These are phyloP conservation scores for Ectemnius cavifrons DNA, from an alignment of 2,888 invertebrate species.

Conservation along the genomic window DNA sequence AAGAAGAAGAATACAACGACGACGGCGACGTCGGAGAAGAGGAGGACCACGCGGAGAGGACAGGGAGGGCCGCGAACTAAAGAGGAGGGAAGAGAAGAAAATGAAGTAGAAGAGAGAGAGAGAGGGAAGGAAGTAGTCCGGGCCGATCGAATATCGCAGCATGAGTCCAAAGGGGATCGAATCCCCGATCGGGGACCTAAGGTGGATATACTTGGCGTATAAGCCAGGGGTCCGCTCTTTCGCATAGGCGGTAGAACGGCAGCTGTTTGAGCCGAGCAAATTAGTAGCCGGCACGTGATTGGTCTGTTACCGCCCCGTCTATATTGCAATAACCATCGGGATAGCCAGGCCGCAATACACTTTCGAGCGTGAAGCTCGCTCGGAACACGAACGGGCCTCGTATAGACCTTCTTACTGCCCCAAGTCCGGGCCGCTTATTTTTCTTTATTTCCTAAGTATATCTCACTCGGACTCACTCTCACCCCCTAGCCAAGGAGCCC, in stretches of 20 bases:
- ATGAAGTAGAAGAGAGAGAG: slow-evolving; percentile 57
- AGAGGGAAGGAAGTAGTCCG: slow-evolving; percentile 50
- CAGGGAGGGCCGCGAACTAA: slow-evolving; percentile 44
- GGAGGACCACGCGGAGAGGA: slow-evolving; percentile 45
- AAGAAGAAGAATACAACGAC: slow-evolving; percentile 43
- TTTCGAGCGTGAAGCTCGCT: slow-evolving; percentile 45
- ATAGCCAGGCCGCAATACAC: slow-evolving; percentile 55
- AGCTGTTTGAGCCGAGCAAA: slow-evolving; percentile 77
- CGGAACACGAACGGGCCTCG: slow-evolving; percentile 28
- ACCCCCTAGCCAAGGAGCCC: slow-evolving; percentile 1
- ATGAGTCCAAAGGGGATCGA: slow-evolving; percentile 67
- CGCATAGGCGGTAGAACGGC: slow-evolving; percentile 76
- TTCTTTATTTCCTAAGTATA: slow-evolving; percentile 12
- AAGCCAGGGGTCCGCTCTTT: slow-evolving; percentile 65
- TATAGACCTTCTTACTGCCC: slow-evolving; percentile 44
- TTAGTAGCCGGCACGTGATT: slow-evolving; percentile 78
- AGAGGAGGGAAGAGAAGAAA: slow-evolving; percentile 42
- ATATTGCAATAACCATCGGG: slow-evolving; percentile 70
- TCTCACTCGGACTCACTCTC: slow-evolving; percentile 5
- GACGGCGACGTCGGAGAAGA: not conserved
- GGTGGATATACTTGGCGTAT: slow-evolving; percentile 59
- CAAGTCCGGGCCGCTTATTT: slow-evolving; percentile 25
- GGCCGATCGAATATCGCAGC: slow-evolving; percentile 72
- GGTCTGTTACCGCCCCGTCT: slow-evolving; percentile 77
- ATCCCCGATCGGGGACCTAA: slow-evolving; percentile 67